Evolutionary conservation across 2,888 invertebrate genomes (phyloP).

Genomic region (Drosophila pseudotakahashii): DNA sequence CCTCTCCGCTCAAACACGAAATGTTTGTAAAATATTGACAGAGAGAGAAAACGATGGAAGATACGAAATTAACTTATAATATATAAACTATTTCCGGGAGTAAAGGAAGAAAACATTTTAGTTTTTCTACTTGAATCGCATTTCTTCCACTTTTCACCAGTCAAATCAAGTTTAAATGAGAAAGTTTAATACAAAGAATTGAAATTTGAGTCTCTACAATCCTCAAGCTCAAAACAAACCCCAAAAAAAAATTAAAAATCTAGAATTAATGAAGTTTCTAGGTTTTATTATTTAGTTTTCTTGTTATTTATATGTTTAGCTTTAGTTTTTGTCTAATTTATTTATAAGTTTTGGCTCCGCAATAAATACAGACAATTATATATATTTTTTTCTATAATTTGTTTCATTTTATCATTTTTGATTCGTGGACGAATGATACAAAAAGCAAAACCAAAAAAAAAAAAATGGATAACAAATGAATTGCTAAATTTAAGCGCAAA

Average conservation of each 20-base stretch:
- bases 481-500: slow-evolving; percentile 70
- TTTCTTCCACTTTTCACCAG: slow-evolving; percentile 76
- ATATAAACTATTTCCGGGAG: slow-evolving; percentile 15
- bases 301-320: slow-evolving; percentile 66
- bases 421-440: slow-evolving; percentile 12
- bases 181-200: slow-evolving; percentile 14
- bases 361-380: slow-evolving; percentile 52
- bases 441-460: slow-evolving; percentile 24
- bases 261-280: slow-evolving; percentile 39
- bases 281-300: slow-evolving; percentile 61
- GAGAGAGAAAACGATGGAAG: neutral
- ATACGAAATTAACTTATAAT: slow-evolving; percentile 27
- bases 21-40: slow-evolving; percentile 45
- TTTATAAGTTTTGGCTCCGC: slow-evolving; percentile 62
- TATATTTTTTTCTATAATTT: slow-evolving; percentile 51
- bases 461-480: slow-evolving; percentile 26
- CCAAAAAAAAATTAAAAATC: slow-evolving; percentile 4
- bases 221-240: slow-evolving; percentile 42
- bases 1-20: slow-evolving; percentile 32
- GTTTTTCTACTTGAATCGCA: slow-evolving; percentile 75
- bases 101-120: slow-evolving; percentile 49
- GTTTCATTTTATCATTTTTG: slow-evolving; percentile 35
- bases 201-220: slow-evolving; percentile 37
- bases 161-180: slow-evolving; percentile 23
- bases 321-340: slow-evolving; percentile 40